phyloP scores from a whole-genome alignment of 2,888 invertebrate genomes.

The Gastrophysa polygoni region DNA sequence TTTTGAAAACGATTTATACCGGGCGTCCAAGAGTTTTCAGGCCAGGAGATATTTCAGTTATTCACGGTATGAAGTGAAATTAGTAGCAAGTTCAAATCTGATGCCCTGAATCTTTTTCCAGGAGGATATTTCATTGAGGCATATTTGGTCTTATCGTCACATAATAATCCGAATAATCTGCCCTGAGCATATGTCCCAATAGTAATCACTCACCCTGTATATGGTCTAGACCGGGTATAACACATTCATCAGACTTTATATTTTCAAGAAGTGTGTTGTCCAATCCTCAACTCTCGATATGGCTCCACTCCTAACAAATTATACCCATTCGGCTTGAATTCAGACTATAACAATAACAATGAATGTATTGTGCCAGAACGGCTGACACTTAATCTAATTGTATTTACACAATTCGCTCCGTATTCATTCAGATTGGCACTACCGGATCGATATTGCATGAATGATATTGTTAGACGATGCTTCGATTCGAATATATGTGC shows the following conservation, averaged over 20 bases:
- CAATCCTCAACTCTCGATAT: conserved; percentile 21
- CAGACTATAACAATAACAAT: conserved; percentile 52
- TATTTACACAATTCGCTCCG: conserved; percentile 49
- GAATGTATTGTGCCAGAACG: conserved; percentile 48
- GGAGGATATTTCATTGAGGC: too few species aligned
- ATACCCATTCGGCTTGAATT: conserved; percentile 46
- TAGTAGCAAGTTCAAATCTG: too few species aligned
- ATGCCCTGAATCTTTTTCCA: too few species aligned
- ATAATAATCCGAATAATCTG: too few species aligned
- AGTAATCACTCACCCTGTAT: too few species aligned
- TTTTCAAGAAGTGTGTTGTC: conserved; percentile 18
- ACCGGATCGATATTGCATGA: conserved; percentile 14
- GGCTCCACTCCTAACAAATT: conserved; percentile 38
- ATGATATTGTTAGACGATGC: conserved; percentile 17
- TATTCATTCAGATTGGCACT: conserved; percentile 36
- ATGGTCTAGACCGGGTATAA: conserved; percentile 18
- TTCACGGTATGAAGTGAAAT: too few species aligned
- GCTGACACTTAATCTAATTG: conserved; percentile 52
- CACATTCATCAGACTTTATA: conserved; percentile 5
- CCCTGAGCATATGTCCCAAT: too few species aligned
- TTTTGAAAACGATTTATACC: too few species aligned
- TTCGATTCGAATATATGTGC: conserved; percentile 47
- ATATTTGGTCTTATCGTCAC: too few species aligned
- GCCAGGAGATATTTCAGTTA: too few species aligned
- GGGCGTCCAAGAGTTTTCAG: too few species aligned